Conservation (phyloP, 2,888 invertebrate species). For the Ormyrus thymus region DNA sequence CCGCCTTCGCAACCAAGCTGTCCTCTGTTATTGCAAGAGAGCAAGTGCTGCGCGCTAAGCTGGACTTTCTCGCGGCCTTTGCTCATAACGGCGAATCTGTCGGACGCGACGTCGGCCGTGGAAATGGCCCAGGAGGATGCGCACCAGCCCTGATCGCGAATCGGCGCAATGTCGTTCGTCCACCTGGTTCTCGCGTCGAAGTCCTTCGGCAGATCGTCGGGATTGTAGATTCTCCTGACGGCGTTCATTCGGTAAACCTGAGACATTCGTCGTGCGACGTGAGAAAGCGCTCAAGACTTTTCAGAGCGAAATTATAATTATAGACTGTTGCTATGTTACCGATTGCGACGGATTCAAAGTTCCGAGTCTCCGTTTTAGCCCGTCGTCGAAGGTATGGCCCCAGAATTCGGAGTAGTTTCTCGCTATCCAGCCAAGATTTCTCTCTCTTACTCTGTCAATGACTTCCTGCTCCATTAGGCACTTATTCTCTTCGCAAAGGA, state of each 20-base stretch:
- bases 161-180: conserved; percentile 83
- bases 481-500: conserved; percentile 82
- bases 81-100: conserved; percentile 90
- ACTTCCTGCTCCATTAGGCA: conserved; percentile 87
- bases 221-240: conserved; percentile 78
- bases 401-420: conserved; percentile 89
- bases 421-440: conserved; percentile 83
- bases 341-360: conserved; percentile 78
- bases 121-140: conserved; percentile 96
- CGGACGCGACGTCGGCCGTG: conserved; percentile 87
- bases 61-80: conserved; percentile 84
- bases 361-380: conserved; percentile 85
- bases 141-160: conserved; percentile 86
- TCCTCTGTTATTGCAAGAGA: conserved; percentile 88
- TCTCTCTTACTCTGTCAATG: conserved; percentile 81
- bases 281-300: too few species aligned
- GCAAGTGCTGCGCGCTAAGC: conserved; percentile 89
- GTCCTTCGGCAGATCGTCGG: conserved; percentile 78
- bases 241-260: conserved; percentile 77
- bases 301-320: background rate
- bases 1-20: conserved; percentile 92
- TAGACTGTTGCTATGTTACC: conserved; percentile 68
- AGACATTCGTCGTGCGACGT: background rate
- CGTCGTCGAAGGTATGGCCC: conserved; percentile 88
- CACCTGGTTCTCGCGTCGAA: conserved; percentile 89